These are phyloP conservation scores for Pimpla rufipes DNA, from an alignment of 2,888 invertebrate species.

Conservation along the genomic window DNA sequence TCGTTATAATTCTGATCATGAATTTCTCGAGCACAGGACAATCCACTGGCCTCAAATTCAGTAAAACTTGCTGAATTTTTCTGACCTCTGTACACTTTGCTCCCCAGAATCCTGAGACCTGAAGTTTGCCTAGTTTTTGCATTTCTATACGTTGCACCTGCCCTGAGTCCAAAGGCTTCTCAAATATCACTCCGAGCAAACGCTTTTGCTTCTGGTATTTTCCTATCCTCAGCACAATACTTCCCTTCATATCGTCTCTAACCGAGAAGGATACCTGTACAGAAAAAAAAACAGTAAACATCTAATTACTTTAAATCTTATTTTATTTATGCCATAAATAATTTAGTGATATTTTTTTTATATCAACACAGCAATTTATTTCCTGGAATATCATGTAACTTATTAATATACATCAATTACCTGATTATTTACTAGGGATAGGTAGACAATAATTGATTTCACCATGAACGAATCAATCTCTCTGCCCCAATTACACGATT, in stretches of 20 bases:
- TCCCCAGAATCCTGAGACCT: constrained; percentile 74
- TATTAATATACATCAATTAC: constrained; percentile 77
- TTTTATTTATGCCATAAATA: no score
- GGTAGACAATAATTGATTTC: constrained; percentile 87
- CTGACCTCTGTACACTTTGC: constrained; percentile 55
- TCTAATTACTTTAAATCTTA: no score
- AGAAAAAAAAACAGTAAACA: constrained; percentile 1
- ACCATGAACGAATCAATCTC: constrained; percentile 88
- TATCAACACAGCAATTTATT: not conserved
- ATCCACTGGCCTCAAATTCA: constrained; percentile 74
- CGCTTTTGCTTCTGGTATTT: constrained; percentile 73
- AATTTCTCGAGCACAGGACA: constrained; percentile 68
- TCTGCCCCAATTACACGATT: constrained; percentile 86
- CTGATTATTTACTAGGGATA: constrained; percentile 89
- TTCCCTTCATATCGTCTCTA: constrained; percentile 88
- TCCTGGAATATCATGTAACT: constrained; percentile 10
- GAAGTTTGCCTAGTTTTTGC: constrained; percentile 16
- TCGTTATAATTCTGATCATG: constrained; percentile 55
- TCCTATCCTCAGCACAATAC: constrained; percentile 85
- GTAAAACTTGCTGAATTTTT: constrained; percentile 69
- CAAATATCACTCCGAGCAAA: constrained; percentile 74
- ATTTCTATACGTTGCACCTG: constrained; percentile 69
- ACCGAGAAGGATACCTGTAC: constrained; percentile 88
- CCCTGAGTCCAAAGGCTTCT: constrained; percentile 40
- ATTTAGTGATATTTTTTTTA: no score